Base-by-base conservation (phyloP, 1,140 invertebrate species). In the Antheraea pernyi region DNA sequence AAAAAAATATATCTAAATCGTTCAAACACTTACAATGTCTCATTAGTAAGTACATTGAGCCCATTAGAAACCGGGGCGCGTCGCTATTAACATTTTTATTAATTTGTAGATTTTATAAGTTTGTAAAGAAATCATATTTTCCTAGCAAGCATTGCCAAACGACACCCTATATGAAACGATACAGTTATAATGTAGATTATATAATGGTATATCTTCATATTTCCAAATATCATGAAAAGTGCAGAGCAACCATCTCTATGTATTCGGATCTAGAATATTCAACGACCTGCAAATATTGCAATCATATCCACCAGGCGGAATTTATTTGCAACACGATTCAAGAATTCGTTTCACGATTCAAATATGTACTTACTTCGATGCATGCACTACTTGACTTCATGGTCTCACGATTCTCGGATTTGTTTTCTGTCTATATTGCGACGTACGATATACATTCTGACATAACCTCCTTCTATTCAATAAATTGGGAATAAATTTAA, bases 331-430 rank as follows among this genome's bases (percentile, higher is more conserved):
- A 53, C 46, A n/a, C 10, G 46, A 7, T 53, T 53, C 46, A 53
- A 53, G 46, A 13, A 16, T 53, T 53, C 46, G 46, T 13, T 53
- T 13, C 46, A 53, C 46, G 46, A 30, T 53, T 53, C 46, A 53
- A 53, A 53, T 53, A 53, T 30, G 22, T 30, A 30, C 6, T 48
- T 48, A 9, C 46, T 48, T 48, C 46, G 46, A 53, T 53, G 46
- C 46, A 53, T 53, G 46, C 46, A 53, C 46, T 53, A 13, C 46
- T 53, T 53, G 46, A 53, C 46, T 53, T 53, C 16, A 53, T 53
- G 46, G 46, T 13, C 46, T 7, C 5, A 53, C 6, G 13, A 6
- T 53, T 53, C 46, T 53, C 46, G 13, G 16, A 53, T 53, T 53
- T 53, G 46, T 53, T 53, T 53, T 53, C 46, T 13, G 1, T 53